phyloP scores from a whole-genome alignment of 2,113 vertebrate species.

The Petroica traversi region DNA sequence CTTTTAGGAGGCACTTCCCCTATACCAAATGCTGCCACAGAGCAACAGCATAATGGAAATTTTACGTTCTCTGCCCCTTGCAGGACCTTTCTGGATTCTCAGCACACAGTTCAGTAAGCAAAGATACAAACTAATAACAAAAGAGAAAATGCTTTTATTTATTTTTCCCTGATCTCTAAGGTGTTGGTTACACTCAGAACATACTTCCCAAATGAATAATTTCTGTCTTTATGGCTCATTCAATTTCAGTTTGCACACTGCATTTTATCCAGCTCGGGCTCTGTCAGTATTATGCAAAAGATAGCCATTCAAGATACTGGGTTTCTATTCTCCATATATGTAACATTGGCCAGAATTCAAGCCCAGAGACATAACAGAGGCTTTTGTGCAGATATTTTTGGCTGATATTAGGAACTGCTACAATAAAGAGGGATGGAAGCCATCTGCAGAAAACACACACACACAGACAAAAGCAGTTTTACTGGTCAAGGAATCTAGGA shows the following conservation, averaged over 20 bases:
- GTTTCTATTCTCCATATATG: background rate
- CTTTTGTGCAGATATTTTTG: conserved; percentile 58
- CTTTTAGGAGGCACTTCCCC: conserved; percentile 54
- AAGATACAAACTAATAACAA: conserved; percentile 35
- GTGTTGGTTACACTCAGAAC: background rate
- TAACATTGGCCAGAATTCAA: conserved; percentile 26
- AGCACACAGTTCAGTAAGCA: conserved; percentile 33
- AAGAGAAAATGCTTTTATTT: conserved; percentile 44
- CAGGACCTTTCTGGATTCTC: background rate
- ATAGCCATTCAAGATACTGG: background rate
- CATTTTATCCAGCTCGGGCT: background rate
- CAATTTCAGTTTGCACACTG: conserved; percentile 17
- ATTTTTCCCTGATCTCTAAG: conserved; percentile 30
- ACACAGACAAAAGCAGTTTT: conserved; percentile 13
- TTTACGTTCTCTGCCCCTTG: conserved; percentile 1
- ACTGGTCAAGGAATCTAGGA: background rate
- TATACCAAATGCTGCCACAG: conserved; percentile 5
- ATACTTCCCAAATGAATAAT: conserved; percentile 12
- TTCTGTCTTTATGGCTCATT: conserved; percentile 33
- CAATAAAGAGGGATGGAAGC: conserved; percentile 28
- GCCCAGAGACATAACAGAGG: conserved; percentile 19
- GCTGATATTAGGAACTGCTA: conserved; percentile 9
- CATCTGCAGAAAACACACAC: conserved; percentile 22
- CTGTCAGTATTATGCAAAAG: background rate
- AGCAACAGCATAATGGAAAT: conserved; percentile 28